These are phyloP conservation scores for Eclectus roratus DNA, from an alignment of 2,113 vertebrate genomes.

Conservation along the genomic window DNA sequence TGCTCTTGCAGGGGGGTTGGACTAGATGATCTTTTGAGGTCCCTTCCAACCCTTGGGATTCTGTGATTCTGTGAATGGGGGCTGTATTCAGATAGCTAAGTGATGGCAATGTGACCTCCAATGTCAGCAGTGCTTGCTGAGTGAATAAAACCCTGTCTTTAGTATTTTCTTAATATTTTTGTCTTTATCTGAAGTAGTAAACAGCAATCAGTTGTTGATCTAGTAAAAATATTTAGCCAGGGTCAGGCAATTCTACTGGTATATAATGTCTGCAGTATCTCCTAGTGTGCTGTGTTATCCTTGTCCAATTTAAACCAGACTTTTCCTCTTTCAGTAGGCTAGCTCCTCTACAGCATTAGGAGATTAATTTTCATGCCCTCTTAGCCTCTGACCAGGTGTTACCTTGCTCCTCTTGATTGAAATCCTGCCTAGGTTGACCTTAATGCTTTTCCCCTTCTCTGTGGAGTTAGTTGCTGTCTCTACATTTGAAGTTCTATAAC, in stretches of 20 bases:
- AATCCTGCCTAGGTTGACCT: slow-evolving; percentile 1
- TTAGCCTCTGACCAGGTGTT: neutral
- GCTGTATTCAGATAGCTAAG: too few relatives aligned
- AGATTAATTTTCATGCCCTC: neutral
- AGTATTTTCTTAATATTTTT: neutral
- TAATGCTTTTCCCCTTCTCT: neutral
- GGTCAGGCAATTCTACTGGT: neutral
- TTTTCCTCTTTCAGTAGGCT: neutral
- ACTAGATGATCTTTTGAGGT: too few relatives aligned
- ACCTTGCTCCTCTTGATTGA: neutral
- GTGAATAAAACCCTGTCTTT: neutral
- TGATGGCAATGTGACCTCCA: fast-evolving
- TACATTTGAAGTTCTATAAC: neutral
- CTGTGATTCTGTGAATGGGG: neutral
- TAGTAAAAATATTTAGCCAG: neutral
- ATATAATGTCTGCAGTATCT: neutral
- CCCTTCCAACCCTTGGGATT: too few relatives aligned
- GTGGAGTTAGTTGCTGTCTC: neutral
- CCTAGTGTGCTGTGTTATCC: neutral
- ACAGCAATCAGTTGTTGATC: neutral
- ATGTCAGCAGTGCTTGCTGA: neutral
- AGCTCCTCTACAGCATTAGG: neutral
- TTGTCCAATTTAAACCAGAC: neutral
- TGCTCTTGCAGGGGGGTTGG: too few relatives aligned
- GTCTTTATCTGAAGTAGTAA: neutral